phyloP scores from a whole-genome alignment of 1,140 invertebrate species.

The Vollenhovia emeryi region DNA sequence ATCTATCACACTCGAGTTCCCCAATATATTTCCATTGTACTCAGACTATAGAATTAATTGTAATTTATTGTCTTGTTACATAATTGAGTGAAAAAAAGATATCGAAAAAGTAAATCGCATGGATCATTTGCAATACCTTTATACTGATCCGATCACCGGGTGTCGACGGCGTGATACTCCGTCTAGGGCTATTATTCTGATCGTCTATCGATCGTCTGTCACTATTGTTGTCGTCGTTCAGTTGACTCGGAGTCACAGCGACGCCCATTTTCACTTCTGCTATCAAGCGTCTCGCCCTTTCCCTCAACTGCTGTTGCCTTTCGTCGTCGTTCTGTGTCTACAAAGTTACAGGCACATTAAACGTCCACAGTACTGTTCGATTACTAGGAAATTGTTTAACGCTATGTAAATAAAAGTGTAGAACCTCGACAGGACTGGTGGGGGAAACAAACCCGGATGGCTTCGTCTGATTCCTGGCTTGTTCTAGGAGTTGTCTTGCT shows the following conservation, averaged over 20 bases:
- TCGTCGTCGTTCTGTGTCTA: conserved; percentile 90
- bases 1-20: conserved; percentile 77
- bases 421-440: conserved; percentile 85
- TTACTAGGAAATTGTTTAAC: not conserved
- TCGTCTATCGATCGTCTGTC: conserved; percentile 82
- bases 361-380: conserved; percentile 1
- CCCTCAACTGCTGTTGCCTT: conserved; percentile 93
- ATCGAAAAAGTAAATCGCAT: not conserved
- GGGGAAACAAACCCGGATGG: conserved; percentile 78
- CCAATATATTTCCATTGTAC: conserved; percentile 82
- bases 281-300: conserved; percentile 95
- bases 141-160: conserved; percentile 82
- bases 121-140: conserved; percentile 72
- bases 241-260: conserved; percentile 82
- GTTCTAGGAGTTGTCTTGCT: conserved; percentile 95
- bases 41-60: conserved; percentile 79
- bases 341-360: conserved; percentile 26
- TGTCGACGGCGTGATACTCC: conserved; percentile 82
- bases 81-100: conserved; percentile 8
- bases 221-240: conserved; percentile 81
- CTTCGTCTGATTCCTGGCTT: conserved; percentile 91
- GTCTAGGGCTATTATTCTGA: conserved; percentile 84
- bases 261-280: conserved; percentile 92
- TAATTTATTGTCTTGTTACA: conserved; percentile 9
- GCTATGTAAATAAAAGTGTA: conserved; percentile 51